phyloP scores from a whole-genome alignment of 2,888 invertebrate genomes.

The Galerucella nymphaeae region DNA sequence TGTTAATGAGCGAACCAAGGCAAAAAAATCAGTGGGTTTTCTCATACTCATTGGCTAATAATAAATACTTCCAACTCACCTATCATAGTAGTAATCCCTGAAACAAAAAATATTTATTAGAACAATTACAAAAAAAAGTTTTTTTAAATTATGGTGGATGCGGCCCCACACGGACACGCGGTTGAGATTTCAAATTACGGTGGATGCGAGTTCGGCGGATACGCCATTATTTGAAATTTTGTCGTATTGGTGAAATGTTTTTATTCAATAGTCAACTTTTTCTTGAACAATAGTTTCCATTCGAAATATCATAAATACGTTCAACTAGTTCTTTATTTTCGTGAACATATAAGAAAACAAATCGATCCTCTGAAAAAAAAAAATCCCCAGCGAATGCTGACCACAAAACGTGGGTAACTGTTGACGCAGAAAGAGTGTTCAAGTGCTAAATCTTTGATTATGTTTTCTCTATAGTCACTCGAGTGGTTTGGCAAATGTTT shows the following conservation, averaged over 20 bases:
- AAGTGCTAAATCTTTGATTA: constrained; percentile 55
- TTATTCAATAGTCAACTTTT: no score
- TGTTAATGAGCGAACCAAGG: no score
- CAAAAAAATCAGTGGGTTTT: not conserved
- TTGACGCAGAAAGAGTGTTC: constrained; percentile 53
- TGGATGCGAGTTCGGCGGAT: no score
- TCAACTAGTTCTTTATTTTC: no score
- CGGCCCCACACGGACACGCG: not conserved
- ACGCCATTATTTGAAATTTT: no score
- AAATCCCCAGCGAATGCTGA: constrained; percentile 55
- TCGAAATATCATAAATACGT: no score
- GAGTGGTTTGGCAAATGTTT: constrained; percentile 36
- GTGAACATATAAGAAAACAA: no score
- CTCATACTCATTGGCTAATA: constrained; percentile 8
- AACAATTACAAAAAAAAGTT: no score
- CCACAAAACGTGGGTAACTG: constrained; percentile 58
- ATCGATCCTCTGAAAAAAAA: not conserved
- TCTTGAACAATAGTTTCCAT: no score
- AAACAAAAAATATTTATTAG: constrained; percentile 62
- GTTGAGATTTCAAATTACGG: no score
- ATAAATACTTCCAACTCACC: constrained; percentile 65
- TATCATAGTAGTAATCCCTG: constrained; percentile 78
- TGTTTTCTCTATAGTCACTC: constrained; percentile 27
- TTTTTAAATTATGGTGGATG: not conserved
- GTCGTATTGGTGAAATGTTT: no score